These are phyloP conservation scores for Micrasema minimum DNA, from an alignment of 1,140 invertebrate genomes.

Conservation along the genomic window DNA sequence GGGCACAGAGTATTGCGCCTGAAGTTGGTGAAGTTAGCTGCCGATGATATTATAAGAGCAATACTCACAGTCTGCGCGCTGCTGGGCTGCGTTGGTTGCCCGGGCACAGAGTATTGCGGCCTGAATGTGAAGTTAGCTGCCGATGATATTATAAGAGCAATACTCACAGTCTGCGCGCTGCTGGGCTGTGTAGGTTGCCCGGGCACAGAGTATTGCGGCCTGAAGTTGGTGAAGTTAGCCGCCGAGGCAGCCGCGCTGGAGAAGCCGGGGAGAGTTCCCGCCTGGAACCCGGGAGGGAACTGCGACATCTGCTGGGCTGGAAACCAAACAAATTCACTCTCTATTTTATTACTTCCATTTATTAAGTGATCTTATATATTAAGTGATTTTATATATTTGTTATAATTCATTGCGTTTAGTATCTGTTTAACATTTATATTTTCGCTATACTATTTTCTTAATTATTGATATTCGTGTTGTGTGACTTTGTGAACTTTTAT, in stretches of 20 bases:
- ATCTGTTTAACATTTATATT: no score
- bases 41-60: no score
- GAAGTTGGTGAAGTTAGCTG: constrained; percentile 87
- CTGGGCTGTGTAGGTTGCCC: constrained; percentile 72
- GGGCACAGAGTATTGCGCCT: constrained; percentile 90
- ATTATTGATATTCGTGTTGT: no score
- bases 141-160: no score
- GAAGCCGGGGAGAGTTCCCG: constrained; percentile 77
- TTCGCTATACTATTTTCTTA: no score
- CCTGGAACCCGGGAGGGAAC: constrained; percentile 82
- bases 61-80: constrained; percentile 61
- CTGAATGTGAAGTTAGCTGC: constrained; percentile 88
- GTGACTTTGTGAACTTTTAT: no score
- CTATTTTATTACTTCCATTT: no score
- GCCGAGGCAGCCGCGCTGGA: constrained; percentile 74
- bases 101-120: constrained; percentile 90
- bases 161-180: constrained; percentile 60
- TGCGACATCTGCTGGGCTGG: constrained; percentile 77
- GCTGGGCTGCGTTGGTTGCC: constrained; percentile 70
- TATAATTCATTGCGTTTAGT: no score
- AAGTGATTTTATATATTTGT: no score
- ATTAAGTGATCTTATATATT: no score
- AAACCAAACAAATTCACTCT: constrained; percentile 21
- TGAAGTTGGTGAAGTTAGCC: constrained; percentile 87
- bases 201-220: constrained; percentile 90